phyloP scores from a whole-genome alignment of 2,113 vertebrate species.

The Nibea albiflora region DNA sequence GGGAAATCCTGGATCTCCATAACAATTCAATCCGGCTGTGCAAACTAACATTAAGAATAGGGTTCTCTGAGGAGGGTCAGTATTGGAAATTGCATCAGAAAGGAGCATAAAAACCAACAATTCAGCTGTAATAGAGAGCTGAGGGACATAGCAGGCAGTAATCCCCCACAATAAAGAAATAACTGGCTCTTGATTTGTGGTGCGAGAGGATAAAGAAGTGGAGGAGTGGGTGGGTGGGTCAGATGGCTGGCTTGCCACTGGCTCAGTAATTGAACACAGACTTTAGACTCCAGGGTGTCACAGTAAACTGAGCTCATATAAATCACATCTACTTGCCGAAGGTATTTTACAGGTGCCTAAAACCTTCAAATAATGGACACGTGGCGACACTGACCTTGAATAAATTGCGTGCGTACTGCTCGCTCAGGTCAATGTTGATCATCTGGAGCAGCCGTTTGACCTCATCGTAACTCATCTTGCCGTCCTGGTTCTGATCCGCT shows the following conservation, averaged over 20 bases:
- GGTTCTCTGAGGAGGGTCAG: conserved; percentile 14
- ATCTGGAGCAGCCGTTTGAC: conserved; percentile 92
- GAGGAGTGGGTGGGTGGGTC: background rate
- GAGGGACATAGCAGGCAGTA: conserved; percentile 48
- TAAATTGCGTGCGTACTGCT: conserved; percentile 89
- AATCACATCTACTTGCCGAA: background rate
- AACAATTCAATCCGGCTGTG: conserved; percentile 43
- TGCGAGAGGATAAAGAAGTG: conserved; percentile 15
- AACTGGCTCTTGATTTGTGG: conserved; percentile 56
- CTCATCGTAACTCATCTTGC: conserved; percentile 96
- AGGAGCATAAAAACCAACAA: conserved; percentile 38
- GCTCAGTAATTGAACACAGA: conserved; percentile 67
- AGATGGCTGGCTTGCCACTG: conserved; percentile 23
- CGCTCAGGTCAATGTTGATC: conserved; percentile 95
- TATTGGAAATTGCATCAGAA: conserved; percentile 22
- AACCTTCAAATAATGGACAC: background rate
- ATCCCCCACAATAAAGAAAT: conserved; percentile 50
- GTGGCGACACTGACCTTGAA: conserved; percentile 88
- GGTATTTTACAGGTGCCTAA: background rate
- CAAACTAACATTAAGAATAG: conserved; percentile 32
- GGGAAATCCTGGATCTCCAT: conserved; percentile 11
- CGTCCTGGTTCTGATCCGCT: conserved; percentile 93
- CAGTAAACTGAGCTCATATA: conserved; percentile 21
- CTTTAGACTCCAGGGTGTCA: conserved; percentile 23
- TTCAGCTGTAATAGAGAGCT: conserved; percentile 37